Evolutionary conservation across 2,113 vertebrate species (phyloP), one percentile per base, ranked within the genome.

Genomic region (Pseudopodoces humilis): DNA sequence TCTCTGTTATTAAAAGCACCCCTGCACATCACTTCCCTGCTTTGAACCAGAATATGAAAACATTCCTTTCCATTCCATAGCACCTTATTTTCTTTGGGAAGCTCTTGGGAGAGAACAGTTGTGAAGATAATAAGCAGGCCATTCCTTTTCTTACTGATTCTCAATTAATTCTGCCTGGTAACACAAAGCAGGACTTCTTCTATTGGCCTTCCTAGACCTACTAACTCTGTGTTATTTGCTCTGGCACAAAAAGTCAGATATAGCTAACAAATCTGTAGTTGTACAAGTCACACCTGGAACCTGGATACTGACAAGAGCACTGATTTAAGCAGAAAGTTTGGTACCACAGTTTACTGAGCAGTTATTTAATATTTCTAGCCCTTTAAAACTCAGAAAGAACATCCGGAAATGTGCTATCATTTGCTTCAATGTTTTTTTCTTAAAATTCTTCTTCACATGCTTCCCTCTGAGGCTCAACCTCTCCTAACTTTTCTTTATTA

Each of bases 11-110:
- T 85, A 62, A 79, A 92, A 90, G 16, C n/a, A 41, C 28, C 85
- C 28, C 59, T 62, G 41, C n/a, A 87, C 78, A 49, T 90, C 44
- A 7, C 68, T 79, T 93, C 53, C 91, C 25, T 53, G 24, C 27
- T 85, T 77, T 80, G 71, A 94, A 85, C 58, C 9, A 15, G 15
- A 21, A 13, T 33, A 33, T 71, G 49, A 85, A 88, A 95, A 92
- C 53, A 75, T 28, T 91, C 90, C 70, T 68, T 79, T 65, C 55
- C 83, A 15, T 53, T 87, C 65, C 44, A 10, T 24, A 76, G 18
- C n/a, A 58, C n/a, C 37, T 90, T 82, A 60, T 67, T 82, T 94
- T 85, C 64, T 76, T 85, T 77, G 85, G 70, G 59, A 87, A 92
- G 35, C 37, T 85, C 50, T 79, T 55, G 41, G 78, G 75, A 75